These are phyloP conservation scores for Lepidocolaptes lacrymiger DNA, from an alignment of 2,797 vertebrate species.

Conservation along the genomic window DNA sequence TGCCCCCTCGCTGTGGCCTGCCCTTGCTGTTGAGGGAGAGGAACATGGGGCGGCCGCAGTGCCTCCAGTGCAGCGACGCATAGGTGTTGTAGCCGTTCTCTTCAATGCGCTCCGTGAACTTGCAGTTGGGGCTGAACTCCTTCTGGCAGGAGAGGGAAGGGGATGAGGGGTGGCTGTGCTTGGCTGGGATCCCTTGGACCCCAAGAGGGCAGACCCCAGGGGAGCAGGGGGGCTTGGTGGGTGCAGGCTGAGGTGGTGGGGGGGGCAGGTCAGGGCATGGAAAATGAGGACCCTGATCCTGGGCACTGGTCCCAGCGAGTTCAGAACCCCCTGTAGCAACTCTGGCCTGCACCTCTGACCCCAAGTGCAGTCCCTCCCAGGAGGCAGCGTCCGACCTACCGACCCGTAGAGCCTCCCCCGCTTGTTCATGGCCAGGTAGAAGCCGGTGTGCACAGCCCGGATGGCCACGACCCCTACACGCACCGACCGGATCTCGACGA, in stretches of 20 bases:
- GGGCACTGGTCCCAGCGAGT: rapidly evolving
- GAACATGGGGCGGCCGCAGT: conserved; percentile 89
- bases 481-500: conserved; percentile 94
- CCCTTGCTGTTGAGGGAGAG: conserved; percentile 88
- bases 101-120: conserved; percentile 92
- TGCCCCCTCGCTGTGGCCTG: conserved; percentile 81
- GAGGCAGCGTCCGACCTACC: conserved; percentile 80
- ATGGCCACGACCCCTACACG: conserved; percentile 91
- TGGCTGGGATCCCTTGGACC: not conserved
- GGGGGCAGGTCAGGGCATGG: not conserved
- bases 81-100: conserved; percentile 97
- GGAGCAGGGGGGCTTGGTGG: not conserved
- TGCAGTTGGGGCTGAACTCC: conserved; percentile 89
- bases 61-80: conserved; percentile 87
- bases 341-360: not conserved
- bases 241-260: not conserved
- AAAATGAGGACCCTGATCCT: not conserved
- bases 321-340: not conserved
- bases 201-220: not conserved
- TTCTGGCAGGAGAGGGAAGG: conserved; percentile 76
- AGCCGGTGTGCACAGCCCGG: conserved; percentile 90
- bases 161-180: not conserved
- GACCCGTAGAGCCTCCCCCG: conserved; percentile 91
- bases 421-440: conserved; percentile 95
- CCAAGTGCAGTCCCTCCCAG: not conserved